These are phyloP conservation scores for Erythrocercus mccallii DNA, from an alignment of 2,113 vertebrate genomes.

Conservation along the genomic window DNA sequence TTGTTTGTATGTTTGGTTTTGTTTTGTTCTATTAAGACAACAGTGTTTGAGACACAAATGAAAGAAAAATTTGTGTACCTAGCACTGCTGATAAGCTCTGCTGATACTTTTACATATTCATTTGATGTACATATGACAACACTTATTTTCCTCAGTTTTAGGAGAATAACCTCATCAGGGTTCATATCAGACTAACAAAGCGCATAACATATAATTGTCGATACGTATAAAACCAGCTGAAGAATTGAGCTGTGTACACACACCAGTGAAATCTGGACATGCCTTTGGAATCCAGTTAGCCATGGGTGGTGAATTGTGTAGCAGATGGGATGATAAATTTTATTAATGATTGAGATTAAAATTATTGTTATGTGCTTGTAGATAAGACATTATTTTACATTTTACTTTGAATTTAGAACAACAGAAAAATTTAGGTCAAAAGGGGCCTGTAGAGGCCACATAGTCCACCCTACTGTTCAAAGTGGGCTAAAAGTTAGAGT, in stretches of 20 bases:
- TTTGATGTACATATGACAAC: background rate
- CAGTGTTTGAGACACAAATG: background rate
- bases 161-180: background rate
- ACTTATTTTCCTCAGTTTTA: background rate
- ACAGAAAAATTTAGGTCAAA: background rate
- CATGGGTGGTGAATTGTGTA: background rate
- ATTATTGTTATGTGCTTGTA: background rate
- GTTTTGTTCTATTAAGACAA: background rate
- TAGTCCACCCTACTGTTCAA: background rate
- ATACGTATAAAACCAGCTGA: accelerated
- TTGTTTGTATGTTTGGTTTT: background rate
- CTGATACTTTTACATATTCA: background rate
- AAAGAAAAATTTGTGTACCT: background rate
- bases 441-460: background rate
- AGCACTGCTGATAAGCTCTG: background rate
- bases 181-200: background rate
- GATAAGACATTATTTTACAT: background rate
- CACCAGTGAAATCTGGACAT: background rate
- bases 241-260: background rate
- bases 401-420: background rate
- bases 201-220: background rate
- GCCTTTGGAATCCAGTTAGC: background rate
- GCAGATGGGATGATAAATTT: background rate
- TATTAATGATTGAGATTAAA: background rate
- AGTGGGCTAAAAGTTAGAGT: background rate